Conservation (phyloP, 2,797 vertebrate species). For the Pangasius larnaudii region DNA sequence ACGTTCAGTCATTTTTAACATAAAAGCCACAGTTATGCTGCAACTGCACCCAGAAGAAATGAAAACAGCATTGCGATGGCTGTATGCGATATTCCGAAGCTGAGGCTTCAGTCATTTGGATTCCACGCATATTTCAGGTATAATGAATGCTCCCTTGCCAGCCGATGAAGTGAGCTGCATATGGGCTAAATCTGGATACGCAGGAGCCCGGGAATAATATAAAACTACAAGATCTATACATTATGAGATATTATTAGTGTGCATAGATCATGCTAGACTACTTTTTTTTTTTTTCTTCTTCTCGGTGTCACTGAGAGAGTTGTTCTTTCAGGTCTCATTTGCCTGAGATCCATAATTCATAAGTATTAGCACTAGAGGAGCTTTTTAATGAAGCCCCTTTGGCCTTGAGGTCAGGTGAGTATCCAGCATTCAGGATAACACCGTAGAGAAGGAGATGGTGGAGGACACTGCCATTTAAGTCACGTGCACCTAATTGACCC, state of each 20-base stretch:
- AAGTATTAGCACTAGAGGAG: constrained; percentile 54
- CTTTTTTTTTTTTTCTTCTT: background rate
- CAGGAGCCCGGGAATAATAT: constrained; percentile 14
- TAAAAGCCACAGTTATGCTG: constrained; percentile 55
- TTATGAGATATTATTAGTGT: constrained; percentile 19
- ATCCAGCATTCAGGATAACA: background rate
- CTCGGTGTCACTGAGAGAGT: constrained; percentile 42
- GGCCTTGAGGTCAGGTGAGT: constrained; percentile 49
- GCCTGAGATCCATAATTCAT: constrained; percentile 61
- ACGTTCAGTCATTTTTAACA: constrained; percentile 55
- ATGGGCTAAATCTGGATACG: constrained; percentile 17
- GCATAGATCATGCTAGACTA: background rate
- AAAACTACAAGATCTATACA: constrained; percentile 26
- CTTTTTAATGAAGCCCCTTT: constrained; percentile 55
- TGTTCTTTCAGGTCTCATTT: constrained; percentile 54
- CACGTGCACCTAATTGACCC: constrained; percentile 53
- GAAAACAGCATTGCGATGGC: constrained; percentile 41
- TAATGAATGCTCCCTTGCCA: constrained; percentile 56
- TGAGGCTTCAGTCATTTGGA: constrained; percentile 47
- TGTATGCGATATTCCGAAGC: constrained; percentile 35
- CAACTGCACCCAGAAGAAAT: constrained; percentile 55
- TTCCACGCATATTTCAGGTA: constrained; percentile 52
- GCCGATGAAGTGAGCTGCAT: constrained; percentile 24
- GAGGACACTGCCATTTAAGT: constrained; percentile 51
- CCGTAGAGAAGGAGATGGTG: background rate